These are phyloP conservation scores for Agrenia bidenticulata DNA, from an alignment of 2,888 invertebrate genomes.

Conservation along the genomic window DNA sequence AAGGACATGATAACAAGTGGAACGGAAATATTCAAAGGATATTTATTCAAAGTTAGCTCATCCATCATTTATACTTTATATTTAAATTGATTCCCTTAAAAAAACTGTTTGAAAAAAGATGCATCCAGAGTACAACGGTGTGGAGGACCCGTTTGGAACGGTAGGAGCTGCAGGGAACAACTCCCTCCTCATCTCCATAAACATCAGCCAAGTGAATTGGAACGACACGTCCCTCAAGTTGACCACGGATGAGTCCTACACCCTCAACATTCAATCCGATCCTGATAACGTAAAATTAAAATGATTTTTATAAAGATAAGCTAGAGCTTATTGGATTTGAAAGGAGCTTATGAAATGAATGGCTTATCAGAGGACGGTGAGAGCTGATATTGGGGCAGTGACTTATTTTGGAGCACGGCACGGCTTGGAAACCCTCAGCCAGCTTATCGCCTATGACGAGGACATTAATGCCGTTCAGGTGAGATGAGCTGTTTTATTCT, in stretches of 20 bases:
- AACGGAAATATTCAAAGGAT: conserved; percentile 16
- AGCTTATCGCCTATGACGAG: conserved; percentile 62
- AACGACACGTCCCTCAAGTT: not conserved
- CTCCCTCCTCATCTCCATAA: too few species aligned
- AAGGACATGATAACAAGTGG: conserved; percentile 8
- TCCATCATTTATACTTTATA: too few species aligned
- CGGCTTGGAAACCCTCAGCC: conserved; percentile 73
- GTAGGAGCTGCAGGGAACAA: too few species aligned
- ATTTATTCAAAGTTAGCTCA: conserved; percentile 5
- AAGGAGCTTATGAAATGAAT: too few species aligned
- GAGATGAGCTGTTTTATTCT: too few species aligned
- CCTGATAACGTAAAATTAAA: too few species aligned
- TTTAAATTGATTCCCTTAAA: too few species aligned
- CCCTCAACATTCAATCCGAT: not conserved
- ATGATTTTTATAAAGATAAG: too few species aligned
- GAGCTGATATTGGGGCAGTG: conserved; percentile 51
- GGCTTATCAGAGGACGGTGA: conserved; percentile 14
- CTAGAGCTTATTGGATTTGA: too few species aligned
- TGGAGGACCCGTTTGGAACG: not conserved
- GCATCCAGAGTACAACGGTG: conserved; percentile 10
- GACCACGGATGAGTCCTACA: conserved; percentile 38
- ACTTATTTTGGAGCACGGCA: conserved; percentile 72
- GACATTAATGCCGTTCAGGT: conserved; percentile 58
- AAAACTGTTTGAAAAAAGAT: conserved; percentile 1
- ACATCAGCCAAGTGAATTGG: too few species aligned